These are phyloP conservation scores for Todiramphus chloris DNA, from an alignment of 2,113 vertebrate species.

Conservation along the genomic window DNA sequence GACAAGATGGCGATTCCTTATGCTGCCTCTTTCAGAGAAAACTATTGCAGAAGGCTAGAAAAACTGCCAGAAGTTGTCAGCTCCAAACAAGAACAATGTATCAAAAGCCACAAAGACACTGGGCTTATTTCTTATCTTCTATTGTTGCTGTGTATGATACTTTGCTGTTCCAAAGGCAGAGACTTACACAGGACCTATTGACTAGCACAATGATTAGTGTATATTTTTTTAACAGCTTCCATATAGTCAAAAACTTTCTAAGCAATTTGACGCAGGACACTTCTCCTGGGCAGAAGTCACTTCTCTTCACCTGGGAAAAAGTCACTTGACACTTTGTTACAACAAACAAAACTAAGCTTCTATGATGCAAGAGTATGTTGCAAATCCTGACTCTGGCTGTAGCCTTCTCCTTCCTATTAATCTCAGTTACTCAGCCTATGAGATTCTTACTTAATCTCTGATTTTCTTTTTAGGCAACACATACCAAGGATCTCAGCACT, in stretches of 20 bases:
- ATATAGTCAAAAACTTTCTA: not conserved
- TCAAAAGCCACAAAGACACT: not conserved
- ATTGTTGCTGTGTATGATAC: not conserved
- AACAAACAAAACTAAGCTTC: not conserved
- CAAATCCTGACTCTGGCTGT: not conserved
- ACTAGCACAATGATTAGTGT: not conserved
- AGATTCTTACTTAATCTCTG: not conserved
- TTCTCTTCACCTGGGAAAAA: not conserved
- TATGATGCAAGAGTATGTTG: not conserved
- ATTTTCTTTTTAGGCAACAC: not conserved
- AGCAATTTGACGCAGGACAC: not conserved
- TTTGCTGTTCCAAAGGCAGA: not conserved
- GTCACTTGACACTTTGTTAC: not conserved
- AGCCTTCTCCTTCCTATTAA: not conserved
- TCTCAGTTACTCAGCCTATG: not conserved
- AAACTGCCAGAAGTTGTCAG: not conserved
- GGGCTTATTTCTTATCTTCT: not conserved
- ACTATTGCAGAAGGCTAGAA: not conserved
- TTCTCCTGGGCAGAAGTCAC: not conserved
- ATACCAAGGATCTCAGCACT: not conserved
- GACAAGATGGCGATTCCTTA: not conserved
- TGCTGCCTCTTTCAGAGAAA: not conserved
- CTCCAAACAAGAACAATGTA: not conserved
- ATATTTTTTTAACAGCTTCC: not conserved
- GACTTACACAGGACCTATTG: not conserved